A percentile compares a stretch with the other conserved stretches of the same genome.
Evolutionary conservation across 2,888 invertebrate genomes (phyloP).

Genomic region (Torymus texanus): DNA sequence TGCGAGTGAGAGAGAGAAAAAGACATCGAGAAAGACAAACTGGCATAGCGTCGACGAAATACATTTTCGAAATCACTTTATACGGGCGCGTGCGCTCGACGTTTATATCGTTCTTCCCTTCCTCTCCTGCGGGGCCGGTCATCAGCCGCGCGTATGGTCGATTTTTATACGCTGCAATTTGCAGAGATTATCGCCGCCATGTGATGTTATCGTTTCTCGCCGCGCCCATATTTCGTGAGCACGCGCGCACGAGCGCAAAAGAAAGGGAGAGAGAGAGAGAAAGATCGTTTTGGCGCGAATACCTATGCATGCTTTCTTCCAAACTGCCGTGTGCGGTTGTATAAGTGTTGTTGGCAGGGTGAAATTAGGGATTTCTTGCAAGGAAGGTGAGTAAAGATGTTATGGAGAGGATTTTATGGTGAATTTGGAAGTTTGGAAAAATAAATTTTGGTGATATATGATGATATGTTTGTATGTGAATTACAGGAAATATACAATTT

Average conservation of each 20-base stretch:
- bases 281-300: no score
- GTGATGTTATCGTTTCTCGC: constrained; percentile 13
- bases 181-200: constrained; percentile 43
- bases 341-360: no score
- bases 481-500: no score
- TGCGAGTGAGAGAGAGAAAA: neutral
- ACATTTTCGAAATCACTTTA: constrained; percentile 47
- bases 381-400: neutral
- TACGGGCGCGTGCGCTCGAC: constrained; percentile 10
- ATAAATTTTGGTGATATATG: no score
- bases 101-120: constrained; percentile 13
- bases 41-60: neutral
- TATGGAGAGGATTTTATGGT: no score
- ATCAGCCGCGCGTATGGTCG: constrained; percentile 8
- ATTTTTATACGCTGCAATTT: constrained; percentile 47
- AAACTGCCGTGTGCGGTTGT: no score
- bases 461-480: no score
- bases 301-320: no score
- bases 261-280: no score
- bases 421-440: no score
- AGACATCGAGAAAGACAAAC: neutral
- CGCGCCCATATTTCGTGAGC: neutral
- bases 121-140: neutral
- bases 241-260: no score
- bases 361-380: neutral